A percentile compares a stretch with the other conserved stretches of the same genome.
Conservation (phyloP, 2,797 vertebrate species). For the Scolopax rusticola region DNA sequence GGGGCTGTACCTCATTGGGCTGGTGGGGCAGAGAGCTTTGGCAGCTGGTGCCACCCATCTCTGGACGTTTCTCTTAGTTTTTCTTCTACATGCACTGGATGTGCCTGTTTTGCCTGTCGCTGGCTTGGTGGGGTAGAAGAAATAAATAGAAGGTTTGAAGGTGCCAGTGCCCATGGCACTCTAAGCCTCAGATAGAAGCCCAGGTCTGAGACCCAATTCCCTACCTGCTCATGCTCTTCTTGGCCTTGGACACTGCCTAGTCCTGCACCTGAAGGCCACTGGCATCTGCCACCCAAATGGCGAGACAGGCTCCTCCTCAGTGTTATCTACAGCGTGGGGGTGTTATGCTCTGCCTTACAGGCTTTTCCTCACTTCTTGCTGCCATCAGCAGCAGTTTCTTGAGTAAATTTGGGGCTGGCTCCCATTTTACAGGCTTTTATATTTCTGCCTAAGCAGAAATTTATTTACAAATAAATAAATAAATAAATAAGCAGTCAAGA, state of each 20-base stretch:
- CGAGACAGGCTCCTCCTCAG: background rate
- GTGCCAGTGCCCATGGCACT: accelerated
- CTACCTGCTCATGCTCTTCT: background rate
- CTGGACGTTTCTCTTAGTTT: background rate
- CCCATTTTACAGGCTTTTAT: background rate
- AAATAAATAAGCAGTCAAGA: background rate
- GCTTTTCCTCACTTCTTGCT: background rate
- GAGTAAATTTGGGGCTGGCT: background rate
- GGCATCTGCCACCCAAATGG: background rate
- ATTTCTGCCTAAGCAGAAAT: background rate
- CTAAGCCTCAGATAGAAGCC: background rate
- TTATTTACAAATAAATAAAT: background rate
- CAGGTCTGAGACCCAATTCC: background rate
- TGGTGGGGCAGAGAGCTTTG: background rate
- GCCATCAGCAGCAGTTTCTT: background rate
- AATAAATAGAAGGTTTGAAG: background rate
- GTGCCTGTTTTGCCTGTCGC: background rate
- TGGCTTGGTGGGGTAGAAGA: background rate
- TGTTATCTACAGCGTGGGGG: background rate
- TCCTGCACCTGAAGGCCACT: background rate
- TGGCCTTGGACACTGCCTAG: background rate
- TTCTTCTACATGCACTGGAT: background rate
- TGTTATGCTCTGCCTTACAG: background rate
- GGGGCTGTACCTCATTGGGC: background rate
- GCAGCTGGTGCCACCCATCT: accelerated